Evolutionary conservation across 2,797 vertebrate genomes (phyloP).

Genomic region (Scleropages formosus): DNA sequence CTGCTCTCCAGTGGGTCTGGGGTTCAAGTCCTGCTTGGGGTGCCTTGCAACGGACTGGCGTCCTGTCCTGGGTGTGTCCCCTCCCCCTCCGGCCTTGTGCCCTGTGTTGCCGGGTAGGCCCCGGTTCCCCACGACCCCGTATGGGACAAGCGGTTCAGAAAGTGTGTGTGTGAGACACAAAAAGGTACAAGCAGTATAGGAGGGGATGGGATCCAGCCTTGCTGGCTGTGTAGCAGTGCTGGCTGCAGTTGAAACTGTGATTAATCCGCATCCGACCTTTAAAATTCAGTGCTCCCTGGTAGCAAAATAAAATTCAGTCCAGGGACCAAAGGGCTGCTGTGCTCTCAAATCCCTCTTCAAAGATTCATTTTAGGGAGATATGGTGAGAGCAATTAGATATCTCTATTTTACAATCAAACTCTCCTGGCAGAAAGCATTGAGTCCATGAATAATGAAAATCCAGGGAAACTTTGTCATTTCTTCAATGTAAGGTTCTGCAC

Average conservation of each 20-base stretch:
- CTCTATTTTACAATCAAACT: conserved; percentile 20
- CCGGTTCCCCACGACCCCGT: too few relatives aligned
- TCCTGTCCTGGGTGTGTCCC: too few relatives aligned
- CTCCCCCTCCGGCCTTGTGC: too few relatives aligned
- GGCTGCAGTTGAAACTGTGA: not conserved
- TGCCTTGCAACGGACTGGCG: too few relatives aligned
- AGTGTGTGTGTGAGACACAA: too few relatives aligned
- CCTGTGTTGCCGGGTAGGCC: too few relatives aligned
- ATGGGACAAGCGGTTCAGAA: too few relatives aligned
- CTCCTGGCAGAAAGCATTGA: not conserved
- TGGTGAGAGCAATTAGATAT: conserved; percentile 24
- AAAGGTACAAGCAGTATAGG: not conserved
- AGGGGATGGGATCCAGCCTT: not conserved
- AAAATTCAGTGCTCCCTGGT: conserved; percentile 13
- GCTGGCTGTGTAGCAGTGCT: not conserved
- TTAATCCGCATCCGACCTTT: not conserved
- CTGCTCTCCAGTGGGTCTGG: too few relatives aligned
- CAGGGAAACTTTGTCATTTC: conserved; percentile 17
- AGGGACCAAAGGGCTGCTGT: not conserved
- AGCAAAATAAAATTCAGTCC: conserved; percentile 26
- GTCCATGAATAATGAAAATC: conserved; percentile 34
- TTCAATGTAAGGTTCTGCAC: conserved; percentile 28
- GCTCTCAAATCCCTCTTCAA: not conserved
- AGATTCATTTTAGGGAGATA: not conserved
- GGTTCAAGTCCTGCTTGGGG: too few relatives aligned